Evolutionary conservation across 2,888 invertebrate species (phyloP).

Genomic region (Aromia moschata): DNA sequence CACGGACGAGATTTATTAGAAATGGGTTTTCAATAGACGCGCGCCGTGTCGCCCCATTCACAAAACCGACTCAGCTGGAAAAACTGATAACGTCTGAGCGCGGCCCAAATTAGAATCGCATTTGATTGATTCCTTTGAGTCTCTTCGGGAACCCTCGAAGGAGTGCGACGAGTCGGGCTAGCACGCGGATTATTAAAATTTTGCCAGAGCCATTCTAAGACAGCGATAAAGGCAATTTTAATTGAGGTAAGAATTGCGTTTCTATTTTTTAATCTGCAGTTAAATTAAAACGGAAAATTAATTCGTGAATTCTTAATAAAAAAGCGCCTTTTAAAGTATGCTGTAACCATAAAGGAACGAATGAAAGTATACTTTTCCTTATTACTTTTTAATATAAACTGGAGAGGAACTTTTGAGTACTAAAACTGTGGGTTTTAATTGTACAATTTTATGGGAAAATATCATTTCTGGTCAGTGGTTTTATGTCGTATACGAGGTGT

Average conservation of each 20-base stretch:
- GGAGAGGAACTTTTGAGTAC: too few species aligned
- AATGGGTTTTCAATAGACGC: constrained; percentile 38
- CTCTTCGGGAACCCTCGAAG: constrained; percentile 12
- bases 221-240: constrained; percentile 5
- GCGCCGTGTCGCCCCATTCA: constrained; percentile 48
- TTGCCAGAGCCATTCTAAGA: neutral
- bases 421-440: too few species aligned
- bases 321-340: too few species aligned
- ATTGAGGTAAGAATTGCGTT: constrained; percentile 3
- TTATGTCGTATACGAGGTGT: too few species aligned
- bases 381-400: too few species aligned
- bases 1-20: constrained; percentile 44
- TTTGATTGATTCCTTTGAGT: constrained; percentile 45
- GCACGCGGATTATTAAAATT: constrained; percentile 16
- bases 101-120: constrained; percentile 43
- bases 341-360: too few species aligned
- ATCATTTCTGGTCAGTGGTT: too few species aligned
- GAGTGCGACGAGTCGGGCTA: constrained; percentile 2
- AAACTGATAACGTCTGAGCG: constrained; percentile 53
- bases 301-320: too few species aligned
- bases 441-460: too few species aligned
- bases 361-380: too few species aligned
- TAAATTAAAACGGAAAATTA: too few species aligned
- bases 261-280: neutral
- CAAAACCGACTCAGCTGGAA: constrained; percentile 47